Evolutionary conservation across 2,797 vertebrate species (phyloP).

Genomic region (Fratercula arctica): DNA sequence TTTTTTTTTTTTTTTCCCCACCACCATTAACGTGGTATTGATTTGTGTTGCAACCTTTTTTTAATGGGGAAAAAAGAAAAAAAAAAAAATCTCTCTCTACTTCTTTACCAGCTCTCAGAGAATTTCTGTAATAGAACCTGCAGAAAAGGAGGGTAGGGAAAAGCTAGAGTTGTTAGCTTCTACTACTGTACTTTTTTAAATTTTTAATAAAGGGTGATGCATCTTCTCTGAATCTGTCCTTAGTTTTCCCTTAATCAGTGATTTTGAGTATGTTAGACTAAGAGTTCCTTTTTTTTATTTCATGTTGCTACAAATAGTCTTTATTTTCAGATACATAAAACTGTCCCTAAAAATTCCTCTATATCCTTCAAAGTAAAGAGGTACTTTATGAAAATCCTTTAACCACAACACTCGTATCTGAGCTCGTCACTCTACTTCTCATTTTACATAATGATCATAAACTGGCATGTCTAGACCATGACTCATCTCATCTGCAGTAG

Average conservation of each 20-base stretch:
- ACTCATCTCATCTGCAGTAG: not conserved
- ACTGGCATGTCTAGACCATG: not conserved
- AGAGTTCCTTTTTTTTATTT: not conserved
- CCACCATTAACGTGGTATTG: not conserved
- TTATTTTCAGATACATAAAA: not conserved
- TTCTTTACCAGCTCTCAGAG: not conserved
- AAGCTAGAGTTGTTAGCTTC: not conserved
- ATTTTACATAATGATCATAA: not conserved
- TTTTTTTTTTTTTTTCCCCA: no score
- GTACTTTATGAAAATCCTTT: not conserved
- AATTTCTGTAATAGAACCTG: not conserved
- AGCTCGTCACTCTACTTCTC: not conserved
- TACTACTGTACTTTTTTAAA: not conserved
- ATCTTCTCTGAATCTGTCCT: not conserved
- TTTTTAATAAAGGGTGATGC: not conserved
- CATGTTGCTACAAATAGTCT: not conserved
- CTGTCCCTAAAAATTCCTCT: not conserved
- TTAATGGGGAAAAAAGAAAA: not conserved
- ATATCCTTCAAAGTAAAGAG: not conserved
- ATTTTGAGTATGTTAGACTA: not conserved
- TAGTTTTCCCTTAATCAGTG: not conserved
- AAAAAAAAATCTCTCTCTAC: not conserved
- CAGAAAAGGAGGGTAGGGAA: not conserved
- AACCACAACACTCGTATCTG: not conserved
- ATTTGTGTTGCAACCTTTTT: not conserved